phyloP scores from a whole-genome alignment of 2,113 vertebrate species.

The Oreotrochilus melanogaster region DNA sequence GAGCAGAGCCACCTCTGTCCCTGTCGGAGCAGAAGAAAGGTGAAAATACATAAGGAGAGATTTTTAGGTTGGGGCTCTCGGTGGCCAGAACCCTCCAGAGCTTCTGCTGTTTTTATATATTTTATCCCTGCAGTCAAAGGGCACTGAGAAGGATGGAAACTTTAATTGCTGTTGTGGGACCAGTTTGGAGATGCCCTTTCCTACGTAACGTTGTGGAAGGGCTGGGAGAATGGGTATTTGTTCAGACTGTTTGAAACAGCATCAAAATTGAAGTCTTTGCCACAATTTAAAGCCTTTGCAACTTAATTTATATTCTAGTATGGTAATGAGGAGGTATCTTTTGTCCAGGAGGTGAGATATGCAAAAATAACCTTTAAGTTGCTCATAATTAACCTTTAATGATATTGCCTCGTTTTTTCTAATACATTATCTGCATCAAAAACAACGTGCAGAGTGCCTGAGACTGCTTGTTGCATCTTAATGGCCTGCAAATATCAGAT shows the following conservation, averaged over 20 bases:
- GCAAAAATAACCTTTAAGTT: conserved; percentile 82
- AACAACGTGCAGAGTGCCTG: background rate
- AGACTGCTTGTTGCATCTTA: background rate
- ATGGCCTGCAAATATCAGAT: background rate
- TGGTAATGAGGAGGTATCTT: conserved; percentile 70
- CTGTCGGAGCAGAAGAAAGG: background rate
- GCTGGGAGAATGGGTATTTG: background rate
- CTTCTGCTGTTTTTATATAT: rapidly evolving
- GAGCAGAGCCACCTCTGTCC: background rate
- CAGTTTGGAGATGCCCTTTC: background rate
- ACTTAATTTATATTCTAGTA: conserved; percentile 73
- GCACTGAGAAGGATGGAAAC: rapidly evolving
- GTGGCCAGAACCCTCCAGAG: background rate
- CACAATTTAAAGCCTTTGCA: conserved; percentile 63
- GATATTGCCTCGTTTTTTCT: conserved; percentile 66
- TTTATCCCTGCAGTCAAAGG: background rate
- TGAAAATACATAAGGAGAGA: background rate
- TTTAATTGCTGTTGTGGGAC: rapidly evolving
- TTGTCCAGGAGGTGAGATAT: conserved; percentile 82
- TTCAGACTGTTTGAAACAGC: conserved; percentile 5
- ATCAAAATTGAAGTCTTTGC: conserved; percentile 46
- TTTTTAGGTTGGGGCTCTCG: background rate
- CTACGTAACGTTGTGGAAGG: background rate
- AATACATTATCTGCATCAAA: conserved; percentile 42
- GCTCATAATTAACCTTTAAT: conserved; percentile 82